phyloP scores from a whole-genome alignment of 2,797 vertebrate genomes.

The Megalops cyprinoides region DNA sequence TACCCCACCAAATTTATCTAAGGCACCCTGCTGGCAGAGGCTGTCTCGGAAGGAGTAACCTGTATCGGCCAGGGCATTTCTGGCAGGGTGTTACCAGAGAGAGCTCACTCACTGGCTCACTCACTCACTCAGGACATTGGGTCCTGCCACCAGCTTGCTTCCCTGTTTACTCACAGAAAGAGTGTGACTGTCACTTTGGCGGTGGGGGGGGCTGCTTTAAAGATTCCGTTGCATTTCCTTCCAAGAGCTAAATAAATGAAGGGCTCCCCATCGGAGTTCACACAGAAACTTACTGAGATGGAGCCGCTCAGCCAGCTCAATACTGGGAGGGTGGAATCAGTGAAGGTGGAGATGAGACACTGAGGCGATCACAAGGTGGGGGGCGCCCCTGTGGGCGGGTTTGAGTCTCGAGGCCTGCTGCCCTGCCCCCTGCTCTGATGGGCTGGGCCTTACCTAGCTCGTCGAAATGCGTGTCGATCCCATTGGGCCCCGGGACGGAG shows the following conservation, averaged over 20 bases:
- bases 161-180: too few species aligned
- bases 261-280: too few species aligned
- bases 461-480: slow-evolving; percentile 95
- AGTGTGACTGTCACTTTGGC: too few species aligned
- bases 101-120: too few species aligned
- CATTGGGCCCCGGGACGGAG: slow-evolving; percentile 88
- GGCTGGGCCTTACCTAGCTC: slow-evolving; percentile 81
- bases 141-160: too few species aligned
- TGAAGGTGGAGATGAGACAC: neutral
- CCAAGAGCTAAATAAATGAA: neutral
- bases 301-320: neutral
- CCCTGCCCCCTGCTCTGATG: neutral
- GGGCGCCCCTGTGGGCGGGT: neutral
- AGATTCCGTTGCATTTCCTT: neutral
- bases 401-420: neutral
- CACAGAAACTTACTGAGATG: neutral
- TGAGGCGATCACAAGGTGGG: neutral
- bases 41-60: neutral
- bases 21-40: too few species aligned
- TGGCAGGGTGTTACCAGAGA: neutral
- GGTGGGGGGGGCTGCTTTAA: neutral
- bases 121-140: too few species aligned
- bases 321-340: neutral
- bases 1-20: neutral
- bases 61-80: neutral